Conservation (phyloP, 64 coral and sea anemone species). For the Dendronephthya gigantea region DNA sequence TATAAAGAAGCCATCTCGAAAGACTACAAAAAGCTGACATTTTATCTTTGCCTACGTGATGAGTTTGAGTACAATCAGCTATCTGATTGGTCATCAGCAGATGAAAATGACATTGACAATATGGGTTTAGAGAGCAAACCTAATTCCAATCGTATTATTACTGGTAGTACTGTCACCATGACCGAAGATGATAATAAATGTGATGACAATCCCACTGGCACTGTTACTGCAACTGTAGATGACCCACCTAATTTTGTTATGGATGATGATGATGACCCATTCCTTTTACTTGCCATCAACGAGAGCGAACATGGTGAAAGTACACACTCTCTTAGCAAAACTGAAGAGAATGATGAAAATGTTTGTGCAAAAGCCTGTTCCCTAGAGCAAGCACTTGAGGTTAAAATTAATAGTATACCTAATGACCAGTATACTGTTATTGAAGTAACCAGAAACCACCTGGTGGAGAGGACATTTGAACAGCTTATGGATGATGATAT, state of each 20-base stretch:
- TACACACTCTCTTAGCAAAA: not conserved
- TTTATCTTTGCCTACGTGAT: slow-evolving; percentile 37
- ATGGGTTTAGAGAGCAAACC: not conserved
- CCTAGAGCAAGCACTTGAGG: slow-evolving; percentile 32
- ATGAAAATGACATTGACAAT: not conserved
- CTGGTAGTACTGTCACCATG: not conserved
- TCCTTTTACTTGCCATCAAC: slow-evolving; percentile 24
- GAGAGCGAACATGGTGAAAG: slow-evolving; percentile 17
- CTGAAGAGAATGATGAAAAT: slow-evolving; percentile 13
- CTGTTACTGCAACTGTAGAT: not conserved
- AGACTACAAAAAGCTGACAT: slow-evolving; percentile 48
- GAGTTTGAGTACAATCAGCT: slow-evolving; percentile 28
- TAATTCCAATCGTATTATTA: no score
- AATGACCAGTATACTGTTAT: slow-evolving; percentile 29
- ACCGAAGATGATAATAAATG: not conserved
- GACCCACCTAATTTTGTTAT: not conserved
- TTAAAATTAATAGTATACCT: slow-evolving; percentile 16
- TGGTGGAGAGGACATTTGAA: slow-evolving; percentile 36
- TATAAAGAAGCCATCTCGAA: slow-evolving; percentile 50
- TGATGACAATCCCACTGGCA: not conserved
- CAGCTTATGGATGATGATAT: slow-evolving; percentile 31
- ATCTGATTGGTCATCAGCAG: not conserved
- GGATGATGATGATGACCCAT: not conserved
- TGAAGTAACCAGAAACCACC: slow-evolving; percentile 46
- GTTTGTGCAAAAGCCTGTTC: not conserved